Evolutionary conservation across 1,140 invertebrate genomes (phyloP).

Genomic region (Drosophila mauritiana): DNA sequence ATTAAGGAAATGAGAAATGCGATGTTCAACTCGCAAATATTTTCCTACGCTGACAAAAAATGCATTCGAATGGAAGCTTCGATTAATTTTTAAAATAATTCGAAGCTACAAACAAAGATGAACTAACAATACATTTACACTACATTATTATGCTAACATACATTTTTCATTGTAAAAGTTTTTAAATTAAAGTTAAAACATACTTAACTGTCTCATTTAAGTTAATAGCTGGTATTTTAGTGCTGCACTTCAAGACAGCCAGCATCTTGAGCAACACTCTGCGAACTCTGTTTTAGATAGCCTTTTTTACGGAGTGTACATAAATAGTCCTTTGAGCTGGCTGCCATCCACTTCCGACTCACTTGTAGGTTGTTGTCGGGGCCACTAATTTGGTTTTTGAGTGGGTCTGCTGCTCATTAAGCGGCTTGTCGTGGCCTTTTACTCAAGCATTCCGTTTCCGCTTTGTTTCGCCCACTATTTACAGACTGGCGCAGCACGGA

Average conservation of each 20-base stretch:
- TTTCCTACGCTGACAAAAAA: slow-evolving; percentile 29
- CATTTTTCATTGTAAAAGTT: no score
- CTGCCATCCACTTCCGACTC: slow-evolving; percentile 57
- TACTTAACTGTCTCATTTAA: no score
- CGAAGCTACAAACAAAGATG: no score
- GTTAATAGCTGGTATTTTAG: neutral
- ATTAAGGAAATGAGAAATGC: slow-evolving; percentile 37
- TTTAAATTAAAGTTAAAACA: no score
- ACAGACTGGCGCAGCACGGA: slow-evolving; percentile 91
- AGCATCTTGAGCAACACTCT: neutral
- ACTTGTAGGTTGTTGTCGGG: slow-evolving; percentile 33
- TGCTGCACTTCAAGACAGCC: neutral
- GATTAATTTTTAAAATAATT: neutral
- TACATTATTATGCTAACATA: no score
- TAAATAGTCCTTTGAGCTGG: slow-evolving; percentile 28
- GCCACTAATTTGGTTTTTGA: slow-evolving; percentile 73
- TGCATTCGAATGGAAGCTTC: neutral
- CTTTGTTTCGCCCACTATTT: slow-evolving; percentile 56
- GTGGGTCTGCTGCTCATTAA: slow-evolving; percentile 66
- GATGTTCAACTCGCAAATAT: slow-evolving; percentile 14
- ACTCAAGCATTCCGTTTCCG: slow-evolving; percentile 37
- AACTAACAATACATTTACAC: no score
- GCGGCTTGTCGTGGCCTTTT: slow-evolving; percentile 42
- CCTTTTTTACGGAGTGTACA: slow-evolving; percentile 5
- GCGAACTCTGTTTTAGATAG: neutral